phyloP scores from a whole-genome alignment of 1,140 invertebrate species.

The Bombus confusus region DNA sequence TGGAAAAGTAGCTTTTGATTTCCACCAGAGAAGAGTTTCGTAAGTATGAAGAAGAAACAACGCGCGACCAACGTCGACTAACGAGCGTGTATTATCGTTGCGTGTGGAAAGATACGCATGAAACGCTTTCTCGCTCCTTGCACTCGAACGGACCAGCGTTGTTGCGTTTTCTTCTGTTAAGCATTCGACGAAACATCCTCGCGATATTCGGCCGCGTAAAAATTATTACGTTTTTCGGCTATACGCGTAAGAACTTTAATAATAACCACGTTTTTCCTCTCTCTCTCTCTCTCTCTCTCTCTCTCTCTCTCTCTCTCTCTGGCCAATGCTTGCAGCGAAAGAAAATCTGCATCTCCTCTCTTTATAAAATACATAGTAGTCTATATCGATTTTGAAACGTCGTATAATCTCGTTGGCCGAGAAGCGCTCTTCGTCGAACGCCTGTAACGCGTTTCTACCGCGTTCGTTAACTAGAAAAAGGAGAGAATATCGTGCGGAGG shows the following conservation, averaged over 20 bases:
- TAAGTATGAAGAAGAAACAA: not conserved
- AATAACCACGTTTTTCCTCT: not conserved
- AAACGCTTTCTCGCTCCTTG: constrained; percentile 2
- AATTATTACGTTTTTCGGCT: not conserved
- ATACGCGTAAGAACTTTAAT: not conserved
- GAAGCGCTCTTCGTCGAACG: no score
- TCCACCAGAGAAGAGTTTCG: not conserved
- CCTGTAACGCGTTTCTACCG: not conserved
- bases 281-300: no score
- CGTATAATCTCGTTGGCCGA: not conserved
- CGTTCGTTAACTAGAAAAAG: not conserved
- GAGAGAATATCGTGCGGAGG: no score
- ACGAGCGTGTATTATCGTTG: not conserved
- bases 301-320: no score
- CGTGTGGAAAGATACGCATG: not conserved
- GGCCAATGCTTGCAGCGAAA: not conserved
- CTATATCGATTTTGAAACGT: not conserved
- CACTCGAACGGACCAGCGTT: not conserved
- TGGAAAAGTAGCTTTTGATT: not conserved
- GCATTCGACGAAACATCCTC: not conserved
- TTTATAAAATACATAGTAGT: not conserved
- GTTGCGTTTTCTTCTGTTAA: not conserved
- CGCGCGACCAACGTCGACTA: not conserved
- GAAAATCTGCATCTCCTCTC: not conserved
- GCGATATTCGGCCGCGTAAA: not conserved